A percentile compares a stretch with the other conserved stretches of the same genome.
Conservation (phyloP, 2,113 vertebrate species). For the Odontophorus gujanensis region DNA sequence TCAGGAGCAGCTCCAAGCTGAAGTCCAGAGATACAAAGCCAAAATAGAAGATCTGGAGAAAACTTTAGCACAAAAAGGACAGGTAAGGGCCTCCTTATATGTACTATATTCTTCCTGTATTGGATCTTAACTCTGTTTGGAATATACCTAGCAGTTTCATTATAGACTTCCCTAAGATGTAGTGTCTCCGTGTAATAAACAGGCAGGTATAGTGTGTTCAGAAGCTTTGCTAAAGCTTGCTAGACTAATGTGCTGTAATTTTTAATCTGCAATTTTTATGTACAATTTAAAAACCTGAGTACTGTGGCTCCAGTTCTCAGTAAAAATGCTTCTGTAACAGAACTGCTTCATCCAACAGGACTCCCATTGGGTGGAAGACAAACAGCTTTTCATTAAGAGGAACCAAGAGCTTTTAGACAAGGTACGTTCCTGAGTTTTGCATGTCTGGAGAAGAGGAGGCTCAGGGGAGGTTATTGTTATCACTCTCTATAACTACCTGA, state of each 20-base stretch:
- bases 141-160: neutral
- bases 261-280: neutral
- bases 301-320: neutral
- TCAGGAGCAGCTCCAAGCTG: slow-evolving; percentile 94
- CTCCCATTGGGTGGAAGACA: slow-evolving; percentile 99
- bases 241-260: neutral
- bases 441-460: neutral
- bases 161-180: neutral
- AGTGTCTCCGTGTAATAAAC: neutral
- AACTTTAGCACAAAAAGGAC: slow-evolving; percentile 90
- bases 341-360: slow-evolving; percentile 85
- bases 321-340: slow-evolving; percentile 21
- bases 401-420: slow-evolving; percentile 97
- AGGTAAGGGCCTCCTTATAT: slow-evolving; percentile 79
- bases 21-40: slow-evolving; percentile 92
- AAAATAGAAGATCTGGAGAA: slow-evolving; percentile 98
- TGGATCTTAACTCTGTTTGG: neutral
- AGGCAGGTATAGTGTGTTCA: neutral
- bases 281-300: neutral
- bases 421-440: slow-evolving; percentile 75
- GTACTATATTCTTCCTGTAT: neutral
- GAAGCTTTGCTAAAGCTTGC: neutral
- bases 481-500: too few relatives aligned
- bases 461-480: too few relatives aligned
- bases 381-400: slow-evolving; percentile 93